Base-by-base conservation (phyloP, 2,888 invertebrate genomes). In the Agrotis puta region DNA sequence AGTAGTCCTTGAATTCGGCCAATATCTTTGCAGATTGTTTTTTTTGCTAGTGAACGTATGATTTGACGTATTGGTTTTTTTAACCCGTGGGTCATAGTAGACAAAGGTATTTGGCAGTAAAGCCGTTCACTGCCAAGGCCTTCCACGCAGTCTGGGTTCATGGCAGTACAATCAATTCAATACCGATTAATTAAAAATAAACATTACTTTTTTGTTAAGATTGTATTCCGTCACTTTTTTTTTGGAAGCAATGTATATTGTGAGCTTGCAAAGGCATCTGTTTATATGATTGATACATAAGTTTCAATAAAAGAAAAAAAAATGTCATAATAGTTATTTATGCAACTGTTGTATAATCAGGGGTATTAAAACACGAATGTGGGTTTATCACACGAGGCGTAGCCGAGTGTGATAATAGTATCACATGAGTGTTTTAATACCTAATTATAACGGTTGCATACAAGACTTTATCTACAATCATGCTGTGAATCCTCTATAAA, bases 51-150 rank as follows among this genome's bases (percentile, higher is more conserved):
- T 67, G 71, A 79, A 69, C 76, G 68, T 75, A 67, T 71, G 67
- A 57, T 62, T 63, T 70, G 79, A 70, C 70, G 78, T 64, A 59
- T 68, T 58, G 3, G 7, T 59, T 79, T 76, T n/a, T 79, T 79
- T 64, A 58, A 77, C 57, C 54, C 39, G 18, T 48, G 27, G 70
- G 66, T 76, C 68, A 72, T 56, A 53, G 43, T 20, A 73, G 65
- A 79, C 79, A 79, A 64, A 58, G 68, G 64, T 33, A 51, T 50
- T 22, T 11, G 39, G 48, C 48, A 24, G 48, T 18, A 13, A 45
- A 24, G 64, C 79, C 79, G 62, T 79, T 79, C 79, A 79, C 77
- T 77, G 73, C 58, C 79, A 79, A 79, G 79, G 79, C 14, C 72
- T 61, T 45, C 22, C 24, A 51, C 39, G 6, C 66, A 53, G 56